A percentile compares a stretch with the other conserved stretches of the same genome.
phyloP scores from a whole-genome alignment of 2,797 vertebrate species.

The Etheostoma nigrum region DNA sequence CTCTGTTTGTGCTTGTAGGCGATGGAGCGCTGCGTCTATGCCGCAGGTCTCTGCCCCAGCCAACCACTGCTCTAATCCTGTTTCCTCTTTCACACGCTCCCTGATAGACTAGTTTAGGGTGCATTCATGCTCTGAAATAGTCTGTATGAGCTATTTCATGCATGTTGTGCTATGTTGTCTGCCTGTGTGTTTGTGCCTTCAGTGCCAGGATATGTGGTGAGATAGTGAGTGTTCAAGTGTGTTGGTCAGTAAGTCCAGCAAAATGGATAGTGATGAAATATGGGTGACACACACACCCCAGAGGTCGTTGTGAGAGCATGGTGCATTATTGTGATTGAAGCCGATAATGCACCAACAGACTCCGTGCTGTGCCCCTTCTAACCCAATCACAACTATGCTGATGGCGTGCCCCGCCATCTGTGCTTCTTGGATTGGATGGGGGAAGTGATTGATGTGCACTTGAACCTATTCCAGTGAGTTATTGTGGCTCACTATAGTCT shows the following conservation, averaged over 20 bases:
- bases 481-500: slow-evolving; percentile 64
- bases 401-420: slow-evolving; percentile 69
- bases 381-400: slow-evolving; percentile 74
- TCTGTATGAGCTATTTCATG: slow-evolving; percentile 64
- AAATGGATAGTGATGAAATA: slow-evolving; percentile 69
- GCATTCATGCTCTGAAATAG: slow-evolving; percentile 65
- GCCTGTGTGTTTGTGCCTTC: slow-evolving; percentile 37
- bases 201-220: slow-evolving; percentile 25
- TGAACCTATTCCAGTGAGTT: slow-evolving; percentile 77
- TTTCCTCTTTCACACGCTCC: slow-evolving; percentile 65
- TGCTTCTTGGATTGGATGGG: slow-evolving; percentile 76
- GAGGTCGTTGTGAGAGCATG: slow-evolving; percentile 71
- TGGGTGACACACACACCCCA: slow-evolving; percentile 50
- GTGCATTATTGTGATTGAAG: slow-evolving; percentile 81
- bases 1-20: slow-evolving; percentile 50
- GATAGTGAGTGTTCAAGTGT: background rate
- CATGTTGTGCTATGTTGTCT: slow-evolving; percentile 46
- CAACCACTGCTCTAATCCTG: slow-evolving; percentile 70
- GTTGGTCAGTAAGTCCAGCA: slow-evolving; percentile 56
- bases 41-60: slow-evolving; percentile 64
- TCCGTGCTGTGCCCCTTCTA: slow-evolving; percentile 69
- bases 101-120: slow-evolving; percentile 60
- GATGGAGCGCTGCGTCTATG: slow-evolving; percentile 52
- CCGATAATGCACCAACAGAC: slow-evolving; percentile 77
- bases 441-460: slow-evolving; percentile 74